Conservation (phyloP, 1,140 invertebrate species). For the Araneus ventricosus region DNA sequence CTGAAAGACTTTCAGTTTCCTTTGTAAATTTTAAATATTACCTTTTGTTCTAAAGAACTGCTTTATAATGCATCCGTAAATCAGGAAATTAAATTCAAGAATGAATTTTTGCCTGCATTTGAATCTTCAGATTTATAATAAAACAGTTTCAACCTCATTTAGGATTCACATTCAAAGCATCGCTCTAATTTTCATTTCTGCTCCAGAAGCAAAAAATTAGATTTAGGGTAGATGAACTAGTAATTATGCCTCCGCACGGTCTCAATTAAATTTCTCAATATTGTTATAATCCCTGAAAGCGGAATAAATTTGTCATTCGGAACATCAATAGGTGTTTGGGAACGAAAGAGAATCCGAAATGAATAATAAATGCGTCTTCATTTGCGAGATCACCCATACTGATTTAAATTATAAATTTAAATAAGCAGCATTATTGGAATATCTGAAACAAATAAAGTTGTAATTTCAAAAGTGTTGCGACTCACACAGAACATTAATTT, state of each 20-base stretch:
- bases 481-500: conserved; percentile 5
- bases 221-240: no score
- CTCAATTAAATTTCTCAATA: conserved; percentile 17
- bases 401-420: conserved; percentile 39
- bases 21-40: no score
- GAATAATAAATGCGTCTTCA: conserved; percentile 32
- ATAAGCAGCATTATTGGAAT: conserved; percentile 25
- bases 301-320: conserved; percentile 25
- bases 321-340: background rate
- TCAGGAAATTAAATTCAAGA: no score
- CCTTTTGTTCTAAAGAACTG: no score
- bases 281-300: conserved; percentile 13
- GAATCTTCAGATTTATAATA: no score
- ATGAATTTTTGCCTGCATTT: no score
- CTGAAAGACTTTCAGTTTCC: no score
- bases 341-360: conserved; percentile 25
- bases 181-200: no score
- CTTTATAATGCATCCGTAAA: no score
- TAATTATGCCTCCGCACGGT: background rate
- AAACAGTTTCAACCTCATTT: no score
- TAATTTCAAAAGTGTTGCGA: conserved; percentile 10
- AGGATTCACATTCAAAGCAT: no score
- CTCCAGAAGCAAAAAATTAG: no score
- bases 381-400: background rate
- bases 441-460: conserved; percentile 22